Evolutionary conservation across 2,888 invertebrate species (phyloP).

Genomic region (Drosophila infuscata): DNA sequence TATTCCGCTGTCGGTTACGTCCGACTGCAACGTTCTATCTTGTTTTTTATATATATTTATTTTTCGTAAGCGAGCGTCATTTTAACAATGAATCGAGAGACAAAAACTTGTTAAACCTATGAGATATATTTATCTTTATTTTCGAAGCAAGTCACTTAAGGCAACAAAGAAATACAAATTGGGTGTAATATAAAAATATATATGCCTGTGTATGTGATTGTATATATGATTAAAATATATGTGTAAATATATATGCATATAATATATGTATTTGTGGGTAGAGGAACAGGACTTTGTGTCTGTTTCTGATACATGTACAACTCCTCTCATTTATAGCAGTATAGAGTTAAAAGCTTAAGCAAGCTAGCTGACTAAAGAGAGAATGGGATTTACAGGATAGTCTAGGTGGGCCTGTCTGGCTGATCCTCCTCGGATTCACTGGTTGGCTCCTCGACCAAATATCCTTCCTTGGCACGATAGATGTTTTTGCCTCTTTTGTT

Average conservation of each 20-base stretch:
- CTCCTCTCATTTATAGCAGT: not conserved
- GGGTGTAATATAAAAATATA: constrained; percentile 21
- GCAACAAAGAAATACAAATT: constrained; percentile 20
- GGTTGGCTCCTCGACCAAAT: constrained; percentile 81
- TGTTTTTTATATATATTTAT: not conserved
- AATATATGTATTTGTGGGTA: not conserved
- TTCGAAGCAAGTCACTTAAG: constrained; percentile 15
- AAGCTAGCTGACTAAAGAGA: constrained; percentile 4
- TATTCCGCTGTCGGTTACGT: too few species aligned
- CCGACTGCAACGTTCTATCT: too few species aligned
- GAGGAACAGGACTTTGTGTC: constrained; percentile 12
- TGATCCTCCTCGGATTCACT: constrained; percentile 61
- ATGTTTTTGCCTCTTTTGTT: constrained; percentile 26
- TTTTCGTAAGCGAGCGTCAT: not conserved
- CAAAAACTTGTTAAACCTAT: not conserved
- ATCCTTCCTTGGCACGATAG: constrained; percentile 72
- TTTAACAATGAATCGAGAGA: not conserved
- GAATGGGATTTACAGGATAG: not conserved
- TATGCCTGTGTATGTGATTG: constrained; percentile 1
- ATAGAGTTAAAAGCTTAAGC: not conserved
- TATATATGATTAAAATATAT: constrained; percentile 3
- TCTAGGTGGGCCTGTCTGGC: constrained; percentile 2
- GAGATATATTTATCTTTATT: constrained; percentile 20
- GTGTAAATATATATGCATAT: not conserved
- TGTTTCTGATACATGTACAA: not conserved